Conservation (phyloP, 2,113 vertebrate genomes). For the Chrysochloris asiatica region DNA sequence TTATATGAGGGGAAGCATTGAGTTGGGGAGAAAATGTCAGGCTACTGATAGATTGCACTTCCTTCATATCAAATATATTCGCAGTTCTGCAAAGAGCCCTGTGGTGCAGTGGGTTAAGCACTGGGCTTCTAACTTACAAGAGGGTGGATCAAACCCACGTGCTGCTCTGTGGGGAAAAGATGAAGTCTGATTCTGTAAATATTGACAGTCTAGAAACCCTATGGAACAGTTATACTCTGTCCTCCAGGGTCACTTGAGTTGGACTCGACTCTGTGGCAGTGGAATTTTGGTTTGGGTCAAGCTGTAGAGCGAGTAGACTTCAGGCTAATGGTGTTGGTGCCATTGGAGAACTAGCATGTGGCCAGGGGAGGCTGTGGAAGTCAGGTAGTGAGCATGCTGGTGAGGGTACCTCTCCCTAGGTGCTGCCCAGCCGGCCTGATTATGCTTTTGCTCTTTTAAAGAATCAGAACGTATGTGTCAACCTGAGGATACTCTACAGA, state of each 20-base stretch:
- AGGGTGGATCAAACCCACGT: too few relatives aligned
- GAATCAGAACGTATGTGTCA: conserved; percentile 83
- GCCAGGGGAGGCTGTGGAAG: fast-evolving
- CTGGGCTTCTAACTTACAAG: too few relatives aligned
- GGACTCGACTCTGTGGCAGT: too few relatives aligned
- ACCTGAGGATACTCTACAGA: conserved; percentile 86
- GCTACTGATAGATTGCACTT: not conserved
- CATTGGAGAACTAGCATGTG: fast-evolving
- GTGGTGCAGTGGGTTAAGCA: too few relatives aligned
- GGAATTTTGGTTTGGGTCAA: too few relatives aligned
- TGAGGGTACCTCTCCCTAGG: not conserved
- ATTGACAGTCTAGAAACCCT: too few relatives aligned
- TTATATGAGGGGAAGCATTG: not conserved
- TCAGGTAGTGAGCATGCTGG: not conserved
- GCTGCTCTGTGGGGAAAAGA: too few relatives aligned
- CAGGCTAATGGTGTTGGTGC: fast-evolving
- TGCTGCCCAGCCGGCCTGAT: not conserved
- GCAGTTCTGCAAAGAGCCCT: too few relatives aligned
- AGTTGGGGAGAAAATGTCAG: not conserved
- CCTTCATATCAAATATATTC: fast-evolving
- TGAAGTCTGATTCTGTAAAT: too few relatives aligned
- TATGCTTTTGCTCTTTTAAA: conserved; percentile 68
- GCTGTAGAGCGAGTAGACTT: too few relatives aligned
- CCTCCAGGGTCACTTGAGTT: too few relatives aligned
- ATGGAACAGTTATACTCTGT: too few relatives aligned